Evolutionary conservation across 2,888 invertebrate genomes (phyloP), one percentile per base, ranked within the genome.

Genomic region (Lithophane socia): DNA sequence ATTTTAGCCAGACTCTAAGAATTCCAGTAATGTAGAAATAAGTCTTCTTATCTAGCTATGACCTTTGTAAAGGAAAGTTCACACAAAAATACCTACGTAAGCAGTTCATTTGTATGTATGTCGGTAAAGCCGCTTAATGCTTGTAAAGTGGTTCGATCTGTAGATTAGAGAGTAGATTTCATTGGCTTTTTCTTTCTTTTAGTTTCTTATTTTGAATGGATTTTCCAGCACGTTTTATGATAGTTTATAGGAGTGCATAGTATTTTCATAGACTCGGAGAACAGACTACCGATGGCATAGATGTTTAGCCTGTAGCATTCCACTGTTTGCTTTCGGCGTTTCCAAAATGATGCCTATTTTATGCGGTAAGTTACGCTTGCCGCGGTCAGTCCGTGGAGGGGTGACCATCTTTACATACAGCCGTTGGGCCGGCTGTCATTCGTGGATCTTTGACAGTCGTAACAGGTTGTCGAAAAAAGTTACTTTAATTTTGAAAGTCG

Each of bases 21-120:
- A 29, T 37, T 2, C 37, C 18, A 37, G 37, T 37, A 3, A 54
- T 18, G 16, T 18, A 24, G 52, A 60, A 75, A 18, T 61, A 54
- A 18, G 12, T 66, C 1, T 47, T 24, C 54, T 52, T 37, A 44
- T 52, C 64, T 44, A 58, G 18, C n/a, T 42, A 12, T 21, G 60
- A 61, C 75, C 47, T 66, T 66, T 42, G 13, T 47, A 18, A 66
- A 54, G 3, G 16, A 67, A 67, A 24, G 52, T 79, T 68, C 58
- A 42, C 44, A 47, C 37, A 76, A 67, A 76, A 80, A 78, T 47
- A 58, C 18, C 67, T 4, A 52, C 37, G 67, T 68, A 68, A 79
- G 68, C 64, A 76, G 82, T 64, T 77, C 77, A 82, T 79, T 79
- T 79, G 83, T 79, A 79, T 79, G 79, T 58, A 79, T 79, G 77